Conservation (phyloP, 2,113 vertebrate species). For the Toxotes jaculatrix region DNA sequence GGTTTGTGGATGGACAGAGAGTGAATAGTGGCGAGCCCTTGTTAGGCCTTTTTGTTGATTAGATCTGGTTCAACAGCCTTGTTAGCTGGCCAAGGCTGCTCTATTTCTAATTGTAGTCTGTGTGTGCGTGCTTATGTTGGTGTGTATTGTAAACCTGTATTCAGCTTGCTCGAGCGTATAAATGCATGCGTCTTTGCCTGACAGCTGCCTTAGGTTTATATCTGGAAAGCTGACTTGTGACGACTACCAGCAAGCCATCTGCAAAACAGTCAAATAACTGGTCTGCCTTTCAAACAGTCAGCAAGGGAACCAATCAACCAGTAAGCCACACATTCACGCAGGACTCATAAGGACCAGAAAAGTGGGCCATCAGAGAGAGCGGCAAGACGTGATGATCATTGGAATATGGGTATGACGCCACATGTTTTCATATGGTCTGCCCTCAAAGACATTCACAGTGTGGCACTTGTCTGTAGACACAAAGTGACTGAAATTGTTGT, state of each 20-base stretch:
- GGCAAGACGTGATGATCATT: neutral
- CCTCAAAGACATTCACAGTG: conserved; percentile 1
- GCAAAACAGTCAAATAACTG: conserved; percentile 11
- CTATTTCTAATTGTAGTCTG: conserved; percentile 16
- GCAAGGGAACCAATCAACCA: conserved; percentile 8
- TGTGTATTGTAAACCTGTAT: neutral
- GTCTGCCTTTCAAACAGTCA: neutral
- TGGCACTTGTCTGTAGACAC: neutral
- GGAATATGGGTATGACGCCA: too few relatives aligned
- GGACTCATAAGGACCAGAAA: neutral
- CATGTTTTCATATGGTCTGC: neutral
- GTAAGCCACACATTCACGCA: neutral
- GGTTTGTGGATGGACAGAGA: conserved; percentile 27
- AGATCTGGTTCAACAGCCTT: conserved; percentile 56
- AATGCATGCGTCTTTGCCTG: conserved; percentile 13
- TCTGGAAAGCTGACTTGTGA: conserved; percentile 8
- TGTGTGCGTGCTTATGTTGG: neutral
- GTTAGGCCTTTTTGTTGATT: conserved; percentile 55
- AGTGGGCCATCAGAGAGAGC: neutral
- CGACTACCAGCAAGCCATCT: conserved; percentile 1
- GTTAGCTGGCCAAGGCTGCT: conserved; percentile 30
- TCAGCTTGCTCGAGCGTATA: neutral
- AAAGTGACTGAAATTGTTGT: too few relatives aligned
- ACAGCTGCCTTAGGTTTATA: conserved; percentile 37
- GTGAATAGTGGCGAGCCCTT: conserved; percentile 38